Conservation (phyloP, 2,888 invertebrate genomes). For the Ochropleura plecta region DNA sequence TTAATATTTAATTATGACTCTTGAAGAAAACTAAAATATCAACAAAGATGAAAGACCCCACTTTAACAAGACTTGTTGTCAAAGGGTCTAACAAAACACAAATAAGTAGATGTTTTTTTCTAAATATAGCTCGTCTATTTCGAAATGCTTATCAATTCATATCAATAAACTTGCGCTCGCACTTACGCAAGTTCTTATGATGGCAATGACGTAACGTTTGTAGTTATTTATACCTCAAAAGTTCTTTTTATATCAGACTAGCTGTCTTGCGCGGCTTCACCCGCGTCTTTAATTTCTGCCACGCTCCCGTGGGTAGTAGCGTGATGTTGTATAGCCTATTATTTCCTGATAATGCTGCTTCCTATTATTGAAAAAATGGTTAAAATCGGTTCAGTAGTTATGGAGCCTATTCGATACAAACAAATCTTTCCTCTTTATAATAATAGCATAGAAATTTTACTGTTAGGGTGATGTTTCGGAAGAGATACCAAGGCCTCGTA, state of each 20-base stretch:
- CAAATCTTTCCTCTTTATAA: too few relatives aligned
- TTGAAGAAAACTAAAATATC: neutral
- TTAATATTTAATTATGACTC: neutral
- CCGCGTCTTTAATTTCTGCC: too few relatives aligned
- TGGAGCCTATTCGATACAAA: too few relatives aligned
- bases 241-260: neutral
- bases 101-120: neutral
- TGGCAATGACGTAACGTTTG: neutral
- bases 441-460: too few relatives aligned
- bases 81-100: neutral
- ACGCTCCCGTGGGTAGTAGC: too few relatives aligned
- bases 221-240: neutral
- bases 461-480: too few relatives aligned
- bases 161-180: slow-evolving; percentile 7
- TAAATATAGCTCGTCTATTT: slow-evolving; percentile 21
- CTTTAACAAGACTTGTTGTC: neutral
- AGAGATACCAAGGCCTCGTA: too few relatives aligned
- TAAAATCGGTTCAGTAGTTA: too few relatives aligned
- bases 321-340: too few relatives aligned
- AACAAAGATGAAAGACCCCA: neutral
- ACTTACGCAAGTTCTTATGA: slow-evolving; percentile 8
- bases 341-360: too few relatives aligned
- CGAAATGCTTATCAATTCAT: neutral
- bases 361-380: too few relatives aligned
- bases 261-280: too few relatives aligned